Conservation (phyloP, 2,797 vertebrate species). For the Poeciliopsis presidionis region DNA sequence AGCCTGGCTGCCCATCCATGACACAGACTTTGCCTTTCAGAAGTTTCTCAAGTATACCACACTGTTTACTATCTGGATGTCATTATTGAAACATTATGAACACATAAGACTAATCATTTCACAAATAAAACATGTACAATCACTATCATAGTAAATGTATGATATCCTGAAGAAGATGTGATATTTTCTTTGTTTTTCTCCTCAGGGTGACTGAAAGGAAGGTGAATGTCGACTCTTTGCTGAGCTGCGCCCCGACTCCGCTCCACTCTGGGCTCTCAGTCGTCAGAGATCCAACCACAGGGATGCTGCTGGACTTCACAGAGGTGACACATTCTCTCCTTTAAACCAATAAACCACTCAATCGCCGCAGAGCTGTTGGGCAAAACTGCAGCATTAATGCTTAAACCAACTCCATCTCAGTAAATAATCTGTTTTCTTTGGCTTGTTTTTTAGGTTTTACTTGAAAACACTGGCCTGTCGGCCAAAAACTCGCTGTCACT, state of each 20-base stretch:
- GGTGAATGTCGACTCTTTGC: conserved; percentile 79
- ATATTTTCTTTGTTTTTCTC: conserved; percentile 11
- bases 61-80: not conserved
- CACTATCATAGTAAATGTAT: not conserved
- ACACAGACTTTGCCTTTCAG: conserved; percentile 86
- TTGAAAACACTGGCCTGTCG: conserved; percentile 86
- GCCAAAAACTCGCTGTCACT: conserved; percentile 92
- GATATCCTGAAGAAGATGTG: not conserved
- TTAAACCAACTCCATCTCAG: not conserved
- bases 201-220: conserved; percentile 80
- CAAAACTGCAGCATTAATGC: not conserved
- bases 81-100: not conserved
- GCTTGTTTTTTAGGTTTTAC: conserved; percentile 65
- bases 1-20: conserved; percentile 88
- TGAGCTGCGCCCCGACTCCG: conserved; percentile 74
- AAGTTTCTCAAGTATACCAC: conserved; percentile 82
- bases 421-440: not conserved
- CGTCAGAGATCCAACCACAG: conserved; percentile 90
- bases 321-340: conserved; percentile 77
- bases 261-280: conserved; percentile 88
- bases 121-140: not conserved
- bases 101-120: not conserved
- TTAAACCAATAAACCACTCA: not conserved
- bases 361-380: not conserved
- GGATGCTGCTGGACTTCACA: conserved; percentile 87